Conservation (phyloP, 2,797 vertebrate species). For the Tokudaia muenninki region DNA sequence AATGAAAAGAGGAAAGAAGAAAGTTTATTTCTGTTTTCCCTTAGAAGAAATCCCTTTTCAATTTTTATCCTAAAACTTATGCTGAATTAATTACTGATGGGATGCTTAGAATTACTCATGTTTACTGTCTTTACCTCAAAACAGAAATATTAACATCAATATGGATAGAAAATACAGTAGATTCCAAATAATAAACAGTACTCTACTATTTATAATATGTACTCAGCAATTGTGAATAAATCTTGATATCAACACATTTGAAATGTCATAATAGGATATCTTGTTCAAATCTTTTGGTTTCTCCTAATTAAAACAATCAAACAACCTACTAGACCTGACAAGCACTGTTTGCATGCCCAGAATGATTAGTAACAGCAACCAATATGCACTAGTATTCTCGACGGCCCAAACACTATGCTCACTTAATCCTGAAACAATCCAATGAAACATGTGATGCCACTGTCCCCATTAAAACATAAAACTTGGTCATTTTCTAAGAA, state of each 20-base stretch:
- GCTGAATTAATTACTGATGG: background rate
- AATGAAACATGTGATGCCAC: background rate
- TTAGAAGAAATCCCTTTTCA: slow-evolving; percentile 41
- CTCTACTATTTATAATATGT: too few relatives aligned
- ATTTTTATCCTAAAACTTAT: slow-evolving; percentile 46
- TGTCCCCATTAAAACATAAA: slow-evolving; percentile 28
- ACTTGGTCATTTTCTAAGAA: background rate
- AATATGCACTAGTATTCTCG: background rate
- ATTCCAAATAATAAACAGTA: slow-evolving; percentile 31
- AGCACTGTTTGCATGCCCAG: background rate
- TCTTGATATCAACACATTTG: slow-evolving; percentile 27
- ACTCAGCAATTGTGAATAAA: background rate
- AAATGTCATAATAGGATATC: background rate
- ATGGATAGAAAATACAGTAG: background rate
- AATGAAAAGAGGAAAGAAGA: background rate
- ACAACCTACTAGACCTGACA: background rate
- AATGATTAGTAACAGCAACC: background rate
- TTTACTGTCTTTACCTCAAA: slow-evolving; percentile 54
- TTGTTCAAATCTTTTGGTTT: slow-evolving; percentile 5
- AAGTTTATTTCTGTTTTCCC: slow-evolving; percentile 18
- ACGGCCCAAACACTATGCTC: background rate
- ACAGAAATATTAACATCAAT: background rate
- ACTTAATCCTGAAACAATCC: slow-evolving; percentile 46
- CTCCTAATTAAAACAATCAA: slow-evolving; percentile 14
- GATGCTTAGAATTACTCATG: slow-evolving; percentile 18